Evolutionary conservation across 1,140 invertebrate genomes (phyloP), one percentile per base, ranked within the genome.

Genomic region (Trypoxylus dichotomus): DNA sequence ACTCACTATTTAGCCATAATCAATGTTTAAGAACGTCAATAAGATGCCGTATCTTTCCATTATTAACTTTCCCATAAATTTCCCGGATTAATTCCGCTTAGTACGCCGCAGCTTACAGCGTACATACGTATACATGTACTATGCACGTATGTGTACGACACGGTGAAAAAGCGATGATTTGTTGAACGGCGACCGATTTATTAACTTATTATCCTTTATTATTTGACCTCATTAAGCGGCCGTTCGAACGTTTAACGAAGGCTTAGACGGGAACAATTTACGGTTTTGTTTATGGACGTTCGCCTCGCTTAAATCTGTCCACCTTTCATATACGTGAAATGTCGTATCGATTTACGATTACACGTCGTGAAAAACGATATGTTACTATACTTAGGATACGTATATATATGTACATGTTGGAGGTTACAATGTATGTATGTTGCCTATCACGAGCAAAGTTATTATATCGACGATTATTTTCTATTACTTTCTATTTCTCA

Each of bases 151-250:
- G 5, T 24, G 21, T 19, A 27, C 60, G 47, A 21, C 60, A 11
- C n/a, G 21, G 60, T 27, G 42, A 42, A 68, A 63, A 60, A 63
- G 76, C 58, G 68, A 77, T 77, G 76, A 77, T 72, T 77, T 77
- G 42, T 77, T 74, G 76, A 15, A 15, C 63, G 68, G 41, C 25
- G 8, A n/a, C 27, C 78, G 80, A 81, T 80, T 78, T 81, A 81
- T 81, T 72, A 71, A 41, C 77, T 80, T 79, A 80, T 80, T 80
- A 80, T 79, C 76, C 74, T 78, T 63, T 73, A 80, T 80, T 76
- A 79, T 81, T 79, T 79, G 79, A 80, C 79, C 79, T 79, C 79
- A 81, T 81, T 81, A 80, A 58, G 41, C 68, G 76, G 54, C 78
- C 72, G 43, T 76, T 79, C 71, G n/a, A n/a, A n/a, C n/a, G 76